phyloP scores from a whole-genome alignment of 2,113 vertebrate species.

The Saguinus imperator region DNA sequence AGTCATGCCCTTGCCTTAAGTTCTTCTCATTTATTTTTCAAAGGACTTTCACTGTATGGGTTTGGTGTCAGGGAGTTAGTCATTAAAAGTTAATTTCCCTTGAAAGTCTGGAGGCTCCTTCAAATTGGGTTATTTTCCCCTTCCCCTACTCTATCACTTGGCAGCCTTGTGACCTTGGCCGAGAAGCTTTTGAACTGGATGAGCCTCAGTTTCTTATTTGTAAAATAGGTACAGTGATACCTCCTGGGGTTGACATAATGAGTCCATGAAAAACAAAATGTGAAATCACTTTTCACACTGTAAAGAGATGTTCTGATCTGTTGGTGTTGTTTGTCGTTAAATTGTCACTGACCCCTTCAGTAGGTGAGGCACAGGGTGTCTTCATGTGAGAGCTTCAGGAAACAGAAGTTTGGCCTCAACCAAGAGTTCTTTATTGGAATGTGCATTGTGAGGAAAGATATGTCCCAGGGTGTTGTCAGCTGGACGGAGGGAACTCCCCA shows the following conservation, averaged over 20 bases:
- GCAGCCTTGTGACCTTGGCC: background rate
- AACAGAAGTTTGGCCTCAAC: background rate
- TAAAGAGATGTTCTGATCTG: background rate
- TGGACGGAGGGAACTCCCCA: background rate
- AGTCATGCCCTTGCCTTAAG: background rate
- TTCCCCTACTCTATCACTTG: background rate
- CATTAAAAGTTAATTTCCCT: slow-evolving; percentile 44
- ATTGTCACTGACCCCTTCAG: background rate
- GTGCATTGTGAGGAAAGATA: background rate
- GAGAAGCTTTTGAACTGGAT: background rate
- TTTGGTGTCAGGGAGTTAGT: slow-evolving; percentile 49
- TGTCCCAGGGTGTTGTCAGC: background rate
- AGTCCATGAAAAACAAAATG: background rate
- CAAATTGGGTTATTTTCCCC: background rate
- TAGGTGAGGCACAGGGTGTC: too few relatives aligned
- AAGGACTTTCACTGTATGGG: background rate
- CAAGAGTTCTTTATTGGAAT: background rate
- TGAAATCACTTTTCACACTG: background rate
- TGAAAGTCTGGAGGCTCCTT: background rate
- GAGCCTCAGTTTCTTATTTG: background rate
- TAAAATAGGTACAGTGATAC: background rate
- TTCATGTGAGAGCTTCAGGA: background rate
- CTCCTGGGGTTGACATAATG: background rate
- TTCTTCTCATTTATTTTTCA: background rate
- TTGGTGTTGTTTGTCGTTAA: background rate